Conservation (phyloP, 2,888 invertebrate species). For the Parnassius apollo region DNA sequence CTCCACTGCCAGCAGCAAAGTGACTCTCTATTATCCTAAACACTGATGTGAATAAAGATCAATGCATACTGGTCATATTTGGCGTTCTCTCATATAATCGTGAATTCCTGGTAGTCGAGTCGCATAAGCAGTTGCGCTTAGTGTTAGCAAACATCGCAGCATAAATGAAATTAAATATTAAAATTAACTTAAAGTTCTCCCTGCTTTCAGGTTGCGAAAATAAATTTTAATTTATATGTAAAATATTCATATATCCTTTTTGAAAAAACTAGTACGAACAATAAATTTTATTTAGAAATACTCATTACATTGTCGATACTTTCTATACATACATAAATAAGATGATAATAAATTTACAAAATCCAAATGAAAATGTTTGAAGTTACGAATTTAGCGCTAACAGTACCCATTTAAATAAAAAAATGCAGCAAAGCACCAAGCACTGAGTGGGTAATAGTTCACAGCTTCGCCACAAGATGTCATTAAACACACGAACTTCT, state of each 20-base stretch:
- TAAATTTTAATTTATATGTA: too few species aligned
- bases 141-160: conserved; percentile 22
- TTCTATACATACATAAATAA: too few species aligned
- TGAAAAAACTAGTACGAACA: not conserved
- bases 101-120: conserved; percentile 64
- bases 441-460: not conserved
- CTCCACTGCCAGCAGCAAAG: conserved; percentile 54
- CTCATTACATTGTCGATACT: too few species aligned
- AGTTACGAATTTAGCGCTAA: too few species aligned
- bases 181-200: too few species aligned
- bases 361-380: too few species aligned
- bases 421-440: too few species aligned
- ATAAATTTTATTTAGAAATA: too few species aligned
- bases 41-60: conserved; percentile 46
- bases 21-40: conserved; percentile 43
- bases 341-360: too few species aligned
- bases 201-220: too few species aligned
- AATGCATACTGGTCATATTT: conserved; percentile 45
- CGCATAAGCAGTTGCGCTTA: conserved; percentile 44
- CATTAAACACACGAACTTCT: conserved; percentile 36
- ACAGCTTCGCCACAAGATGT: conserved; percentile 17
- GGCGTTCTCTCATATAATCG: conserved; percentile 48
- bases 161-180: not conserved
- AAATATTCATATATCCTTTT: too few species aligned
- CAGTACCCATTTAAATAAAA: too few species aligned